phyloP scores from a whole-genome alignment of 2,113 vertebrate genomes.

The Syngnathoides biaculeatus region DNA sequence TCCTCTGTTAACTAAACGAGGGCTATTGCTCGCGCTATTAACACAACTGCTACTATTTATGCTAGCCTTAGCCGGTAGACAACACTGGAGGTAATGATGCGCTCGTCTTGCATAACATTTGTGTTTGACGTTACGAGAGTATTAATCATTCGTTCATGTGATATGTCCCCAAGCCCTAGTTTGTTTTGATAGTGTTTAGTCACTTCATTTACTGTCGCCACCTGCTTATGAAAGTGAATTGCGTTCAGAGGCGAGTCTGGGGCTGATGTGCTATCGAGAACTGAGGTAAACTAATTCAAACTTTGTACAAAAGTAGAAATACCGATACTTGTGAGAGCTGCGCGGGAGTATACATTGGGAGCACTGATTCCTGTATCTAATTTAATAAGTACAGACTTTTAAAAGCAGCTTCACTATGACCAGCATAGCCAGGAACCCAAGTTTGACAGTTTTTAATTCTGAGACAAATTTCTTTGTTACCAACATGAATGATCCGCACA shows the following conservation, averaged over 20 bases:
- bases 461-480: neutral
- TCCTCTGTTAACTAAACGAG: neutral
- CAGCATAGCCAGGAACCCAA: neutral
- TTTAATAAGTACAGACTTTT: too few relatives aligned
- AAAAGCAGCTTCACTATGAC: neutral
- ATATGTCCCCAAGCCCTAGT: neutral
- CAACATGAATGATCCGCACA: neutral
- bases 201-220: neutral
- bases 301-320: neutral
- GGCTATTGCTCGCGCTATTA: neutral
- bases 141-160: neutral
- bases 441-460: neutral
- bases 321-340: neutral
- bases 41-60: constrained; percentile 19
- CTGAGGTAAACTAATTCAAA: neutral
- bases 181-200: neutral
- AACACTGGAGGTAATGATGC: neutral
- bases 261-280: constrained; percentile 24
- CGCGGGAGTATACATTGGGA: neutral
- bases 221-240: constrained; percentile 2
- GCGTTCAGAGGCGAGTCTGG: constrained; percentile 21
- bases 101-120: neutral
- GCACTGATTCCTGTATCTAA: neutral
- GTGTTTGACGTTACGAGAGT: neutral
- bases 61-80: constrained; percentile 9